A percentile compares a stretch with the other conserved stretches of the same genome.
phyloP scores from a whole-genome alignment of 2,113 vertebrate species.

The Montifringilla adamsi region DNA sequence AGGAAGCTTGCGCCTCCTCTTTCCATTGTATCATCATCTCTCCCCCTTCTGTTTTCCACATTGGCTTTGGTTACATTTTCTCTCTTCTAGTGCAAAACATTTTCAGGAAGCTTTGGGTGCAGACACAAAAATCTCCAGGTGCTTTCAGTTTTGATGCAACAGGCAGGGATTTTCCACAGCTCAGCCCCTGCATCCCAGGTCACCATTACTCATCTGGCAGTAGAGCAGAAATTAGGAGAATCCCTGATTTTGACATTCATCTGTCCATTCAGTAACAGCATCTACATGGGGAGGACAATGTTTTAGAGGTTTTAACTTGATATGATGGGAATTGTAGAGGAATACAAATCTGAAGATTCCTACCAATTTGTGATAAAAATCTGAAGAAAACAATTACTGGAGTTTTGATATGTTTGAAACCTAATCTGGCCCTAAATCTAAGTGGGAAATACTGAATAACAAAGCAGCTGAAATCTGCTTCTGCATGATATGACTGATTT shows the following conservation, averaged over 20 bases:
- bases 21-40: conserved; percentile 30
- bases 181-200: background rate
- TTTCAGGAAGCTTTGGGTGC: conserved; percentile 31
- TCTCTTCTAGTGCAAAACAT: conserved; percentile 48
- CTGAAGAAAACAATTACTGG: background rate
- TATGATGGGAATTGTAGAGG: background rate
- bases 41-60: background rate
- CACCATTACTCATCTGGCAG: background rate
- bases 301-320: background rate
- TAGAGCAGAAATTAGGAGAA: background rate
- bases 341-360: background rate
- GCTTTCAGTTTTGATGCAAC: background rate
- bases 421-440: background rate
- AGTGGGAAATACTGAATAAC: background rate
- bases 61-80: background rate
- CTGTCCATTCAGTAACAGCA: background rate
- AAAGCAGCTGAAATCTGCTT: background rate
- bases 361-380: background rate
- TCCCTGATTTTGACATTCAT: background rate
- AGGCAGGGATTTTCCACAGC: background rate
- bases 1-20: conserved; percentile 22
- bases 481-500: background rate
- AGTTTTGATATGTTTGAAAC: background rate
- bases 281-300: rapidly evolving
- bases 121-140: background rate